A percentile compares a stretch with the other conserved stretches of the same genome.
Conservation (phyloP, 2,888 invertebrate genomes). For the Chydorus sphaericus region DNA sequence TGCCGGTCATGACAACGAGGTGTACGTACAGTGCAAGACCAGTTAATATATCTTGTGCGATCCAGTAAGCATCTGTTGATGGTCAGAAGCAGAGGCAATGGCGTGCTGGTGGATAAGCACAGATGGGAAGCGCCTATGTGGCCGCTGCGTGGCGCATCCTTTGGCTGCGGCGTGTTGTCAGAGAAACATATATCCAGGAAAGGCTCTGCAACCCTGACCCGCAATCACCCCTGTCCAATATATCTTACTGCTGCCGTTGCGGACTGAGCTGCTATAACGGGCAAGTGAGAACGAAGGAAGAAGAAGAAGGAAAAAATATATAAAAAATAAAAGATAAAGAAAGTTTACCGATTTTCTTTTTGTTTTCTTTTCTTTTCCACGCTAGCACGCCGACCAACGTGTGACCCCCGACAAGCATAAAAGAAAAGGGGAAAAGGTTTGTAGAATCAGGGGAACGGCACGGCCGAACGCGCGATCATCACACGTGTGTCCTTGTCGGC, state of each 20-base stretch:
- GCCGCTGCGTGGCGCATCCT: no score
- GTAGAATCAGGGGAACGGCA: no score
- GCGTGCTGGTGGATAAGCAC: no score
- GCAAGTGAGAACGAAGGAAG: background rate
- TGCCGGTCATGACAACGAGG: no score
- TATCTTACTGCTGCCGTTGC: background rate
- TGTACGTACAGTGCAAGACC: background rate
- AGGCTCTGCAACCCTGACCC: constrained; percentile 1
- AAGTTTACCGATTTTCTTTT: no score
- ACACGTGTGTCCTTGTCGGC: no score
- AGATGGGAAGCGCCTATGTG: constrained; percentile 6
- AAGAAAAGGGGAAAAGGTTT: background rate
- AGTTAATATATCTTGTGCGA: background rate
- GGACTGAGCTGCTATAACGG: background rate
- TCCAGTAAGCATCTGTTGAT: constrained; percentile 5
- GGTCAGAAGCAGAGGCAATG: no score
- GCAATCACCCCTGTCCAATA: constrained; percentile 1
- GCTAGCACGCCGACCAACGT: background rate
- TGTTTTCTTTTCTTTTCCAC: background rate
- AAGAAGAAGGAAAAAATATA: background rate
- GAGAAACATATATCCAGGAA: no score
- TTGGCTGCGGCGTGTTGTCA: no score
- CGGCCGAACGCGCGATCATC: no score
- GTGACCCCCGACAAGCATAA: no score
- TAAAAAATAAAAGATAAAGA: no score